phyloP scores from a whole-genome alignment of 2,888 invertebrate species.

The Campoplex nolae region DNA sequence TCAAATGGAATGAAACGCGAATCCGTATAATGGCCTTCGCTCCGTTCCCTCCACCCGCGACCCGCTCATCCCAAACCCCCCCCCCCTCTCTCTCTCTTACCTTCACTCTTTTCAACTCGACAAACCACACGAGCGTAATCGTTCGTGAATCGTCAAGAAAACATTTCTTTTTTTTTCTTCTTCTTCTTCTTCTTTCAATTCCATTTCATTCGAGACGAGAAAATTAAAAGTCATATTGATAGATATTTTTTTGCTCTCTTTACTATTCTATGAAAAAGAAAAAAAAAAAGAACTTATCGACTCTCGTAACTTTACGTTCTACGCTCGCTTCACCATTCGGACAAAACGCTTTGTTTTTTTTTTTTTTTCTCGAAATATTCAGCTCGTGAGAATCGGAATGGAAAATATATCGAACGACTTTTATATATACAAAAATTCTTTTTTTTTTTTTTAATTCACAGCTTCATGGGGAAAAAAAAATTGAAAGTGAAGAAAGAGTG shows the following conservation, averaged over 20 bases:
- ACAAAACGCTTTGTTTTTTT: too few relatives aligned
- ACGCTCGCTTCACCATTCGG: too few relatives aligned
- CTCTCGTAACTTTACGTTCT: too few relatives aligned
- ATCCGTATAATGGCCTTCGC: conserved; percentile 56
- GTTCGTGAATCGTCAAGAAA: conserved; percentile 60
- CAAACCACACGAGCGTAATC: conserved; percentile 60
- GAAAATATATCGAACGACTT: too few relatives aligned
- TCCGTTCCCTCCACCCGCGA: conserved; percentile 54
- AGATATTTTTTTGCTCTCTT: background rate
- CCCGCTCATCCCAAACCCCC: background rate
- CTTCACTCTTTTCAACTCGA: conserved; percentile 56
- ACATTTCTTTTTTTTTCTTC: conserved; percentile 4
- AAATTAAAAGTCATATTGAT: conserved; percentile 24
- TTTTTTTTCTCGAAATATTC: too few relatives aligned
- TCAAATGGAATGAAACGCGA: conserved; percentile 56
- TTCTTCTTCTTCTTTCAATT: background rate
- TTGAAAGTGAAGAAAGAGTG: too few relatives aligned
- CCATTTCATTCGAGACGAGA: conserved; percentile 15
- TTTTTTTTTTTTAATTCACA: too few relatives aligned
- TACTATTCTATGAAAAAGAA: too few relatives aligned
- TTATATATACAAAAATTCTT: too few relatives aligned
- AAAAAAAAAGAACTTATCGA: too few relatives aligned
- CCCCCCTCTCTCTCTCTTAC: conserved; percentile 58
- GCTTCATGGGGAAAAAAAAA: too few relatives aligned
- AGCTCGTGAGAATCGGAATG: too few relatives aligned